Percentiles rank a stretch among this genome's conserved stretches.
These are phyloP conservation scores for Oscheius sp. DNA, from an alignment of 2,888 invertebrate genomes.

Conservation along the genomic window DNA sequence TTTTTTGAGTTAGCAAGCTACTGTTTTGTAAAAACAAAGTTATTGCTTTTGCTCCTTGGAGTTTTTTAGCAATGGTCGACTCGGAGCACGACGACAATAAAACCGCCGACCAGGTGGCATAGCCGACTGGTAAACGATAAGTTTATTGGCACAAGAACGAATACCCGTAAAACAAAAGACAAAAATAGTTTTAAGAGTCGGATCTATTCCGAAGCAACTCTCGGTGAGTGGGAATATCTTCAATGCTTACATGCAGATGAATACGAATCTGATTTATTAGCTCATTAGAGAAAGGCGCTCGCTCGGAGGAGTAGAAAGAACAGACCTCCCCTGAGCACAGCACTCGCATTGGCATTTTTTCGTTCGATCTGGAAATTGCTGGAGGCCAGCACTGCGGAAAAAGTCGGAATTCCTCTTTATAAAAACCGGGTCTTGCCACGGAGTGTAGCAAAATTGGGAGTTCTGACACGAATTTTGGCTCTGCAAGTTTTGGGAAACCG, in stretches of 20 bases:
- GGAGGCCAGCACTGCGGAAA: too few relatives aligned
- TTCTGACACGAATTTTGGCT: too few relatives aligned
- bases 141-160: background rate
- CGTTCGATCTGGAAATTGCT: slow-evolving; percentile 15
- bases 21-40: too few relatives aligned
- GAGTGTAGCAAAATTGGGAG: too few relatives aligned
- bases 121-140: background rate
- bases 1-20: too few relatives aligned
- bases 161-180: background rate
- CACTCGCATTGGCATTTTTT: too few relatives aligned
- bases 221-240: background rate
- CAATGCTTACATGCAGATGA: background rate
- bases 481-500: too few relatives aligned
- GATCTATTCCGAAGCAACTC: background rate
- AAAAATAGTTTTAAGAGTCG: background rate
- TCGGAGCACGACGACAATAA: background rate
- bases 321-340: background rate
- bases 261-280: slow-evolving; percentile 8
- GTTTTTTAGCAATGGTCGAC: background rate
- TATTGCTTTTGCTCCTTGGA: too few relatives aligned
- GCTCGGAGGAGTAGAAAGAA: background rate
- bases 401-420: too few relatives aligned
- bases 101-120: background rate
- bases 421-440: too few relatives aligned
- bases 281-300: background rate